Conservation (phyloP, 2,888 invertebrate genomes). For the Troides oblongomaculatus region DNA sequence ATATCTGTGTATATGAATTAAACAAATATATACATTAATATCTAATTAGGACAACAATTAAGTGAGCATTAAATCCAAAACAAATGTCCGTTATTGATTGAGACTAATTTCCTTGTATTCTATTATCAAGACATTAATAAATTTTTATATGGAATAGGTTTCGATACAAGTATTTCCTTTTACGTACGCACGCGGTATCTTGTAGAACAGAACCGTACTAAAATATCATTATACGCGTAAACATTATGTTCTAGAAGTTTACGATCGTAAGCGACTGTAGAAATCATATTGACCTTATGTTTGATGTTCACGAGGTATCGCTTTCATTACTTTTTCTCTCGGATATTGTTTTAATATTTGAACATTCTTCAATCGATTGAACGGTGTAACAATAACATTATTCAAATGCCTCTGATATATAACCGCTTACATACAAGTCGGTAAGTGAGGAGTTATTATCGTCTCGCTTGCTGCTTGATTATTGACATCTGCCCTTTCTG, state of each 20-base stretch:
- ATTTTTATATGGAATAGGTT: neutral
- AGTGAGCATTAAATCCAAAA: neutral
- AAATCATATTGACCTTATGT: too few species aligned
- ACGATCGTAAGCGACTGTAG: too few species aligned
- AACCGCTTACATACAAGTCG: neutral
- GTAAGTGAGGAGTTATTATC: conserved; percentile 23
- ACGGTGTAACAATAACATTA: neutral
- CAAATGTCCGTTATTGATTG: conserved; percentile 16
- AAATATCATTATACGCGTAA: neutral
- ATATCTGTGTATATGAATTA: neutral
- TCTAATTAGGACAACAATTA: neutral
- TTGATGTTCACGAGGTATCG: too few species aligned
- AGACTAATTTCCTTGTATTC: neutral
- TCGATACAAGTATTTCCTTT: neutral
- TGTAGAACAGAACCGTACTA: neutral
- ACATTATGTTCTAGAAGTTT: neutral
- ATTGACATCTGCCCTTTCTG: conserved; percentile 67
- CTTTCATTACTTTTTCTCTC: too few species aligned
- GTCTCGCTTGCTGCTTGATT: conserved; percentile 47
- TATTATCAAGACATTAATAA: neutral
- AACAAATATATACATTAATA: neutral
- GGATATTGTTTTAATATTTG: too few species aligned
- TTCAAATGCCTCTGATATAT: conserved; percentile 2
- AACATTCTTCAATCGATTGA: neutral
- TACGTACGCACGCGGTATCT: neutral